Evolutionary conservation across 2,888 invertebrate genomes (phyloP).

Genomic region (Pristionchus fissidentatus): DNA sequence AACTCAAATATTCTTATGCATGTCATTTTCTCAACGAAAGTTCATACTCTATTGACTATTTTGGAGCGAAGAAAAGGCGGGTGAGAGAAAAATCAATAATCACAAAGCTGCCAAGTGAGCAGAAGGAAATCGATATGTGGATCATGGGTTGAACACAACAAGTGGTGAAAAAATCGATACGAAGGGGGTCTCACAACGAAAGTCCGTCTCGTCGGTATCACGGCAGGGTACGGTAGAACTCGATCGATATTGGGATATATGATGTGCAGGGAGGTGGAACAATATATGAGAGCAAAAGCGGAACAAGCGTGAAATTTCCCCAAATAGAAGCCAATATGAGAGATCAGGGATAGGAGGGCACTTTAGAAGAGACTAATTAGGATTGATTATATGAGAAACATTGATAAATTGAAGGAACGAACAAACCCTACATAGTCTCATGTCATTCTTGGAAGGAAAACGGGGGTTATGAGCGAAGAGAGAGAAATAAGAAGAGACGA

Average conservation of each 20-base stretch:
- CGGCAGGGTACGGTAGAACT: constrained; percentile 37
- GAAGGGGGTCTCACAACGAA: constrained; percentile 33
- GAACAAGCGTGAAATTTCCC: constrained; percentile 28
- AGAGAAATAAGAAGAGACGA: not conserved
- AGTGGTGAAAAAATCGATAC: constrained; percentile 20
- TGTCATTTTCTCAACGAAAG: constrained; percentile 38
- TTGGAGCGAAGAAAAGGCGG: not conserved
- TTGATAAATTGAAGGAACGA: too few species aligned
- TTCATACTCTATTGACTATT: constrained; percentile 37
- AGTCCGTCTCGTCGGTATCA: constrained; percentile 25
- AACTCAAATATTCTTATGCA: constrained; percentile 37
- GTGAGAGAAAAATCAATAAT: constrained; percentile 2
- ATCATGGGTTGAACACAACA: constrained; percentile 39
- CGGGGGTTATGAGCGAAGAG: too few species aligned
- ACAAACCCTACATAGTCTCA: too few species aligned
- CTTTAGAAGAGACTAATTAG: constrained; percentile 35
- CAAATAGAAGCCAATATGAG: constrained; percentile 17
- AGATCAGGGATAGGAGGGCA: constrained; percentile 41
- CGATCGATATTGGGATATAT: not conserved
- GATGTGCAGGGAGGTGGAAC: not conserved
- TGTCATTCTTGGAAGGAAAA: too few species aligned
- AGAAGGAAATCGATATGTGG: constrained; percentile 19
- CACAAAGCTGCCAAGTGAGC: constrained; percentile 14
- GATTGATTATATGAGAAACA: too few species aligned
- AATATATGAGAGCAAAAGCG: constrained; percentile 41